Evolutionary conservation across 2,797 vertebrate genomes (phyloP).

Genomic region (Nasua narica): DNA sequence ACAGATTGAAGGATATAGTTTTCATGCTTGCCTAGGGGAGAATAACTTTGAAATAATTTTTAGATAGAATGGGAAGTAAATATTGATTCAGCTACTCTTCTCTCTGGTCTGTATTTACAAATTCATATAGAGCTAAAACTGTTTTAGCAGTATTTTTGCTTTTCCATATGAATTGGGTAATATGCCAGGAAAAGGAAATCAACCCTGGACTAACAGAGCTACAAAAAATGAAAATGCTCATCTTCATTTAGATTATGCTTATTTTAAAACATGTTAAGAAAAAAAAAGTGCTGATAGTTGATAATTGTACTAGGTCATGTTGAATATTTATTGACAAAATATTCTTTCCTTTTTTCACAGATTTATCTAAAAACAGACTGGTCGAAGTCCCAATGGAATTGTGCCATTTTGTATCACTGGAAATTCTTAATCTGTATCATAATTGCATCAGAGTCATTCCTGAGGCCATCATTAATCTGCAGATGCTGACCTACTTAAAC

Average conservation of each 20-base stretch:
- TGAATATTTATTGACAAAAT: conserved; percentile 10
- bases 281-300: background rate
- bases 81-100: background rate
- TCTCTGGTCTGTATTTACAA: background rate
- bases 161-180: background rate
- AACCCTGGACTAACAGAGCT: background rate
- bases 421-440: conserved; percentile 94
- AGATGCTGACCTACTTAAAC: conserved; percentile 93
- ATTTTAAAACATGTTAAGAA: background rate
- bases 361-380: conserved; percentile 95
- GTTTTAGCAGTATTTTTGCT: background rate
- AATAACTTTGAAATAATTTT: background rate
- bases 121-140: background rate
- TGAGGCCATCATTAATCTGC: conserved; percentile 90
- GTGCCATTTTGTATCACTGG: conserved; percentile 93
- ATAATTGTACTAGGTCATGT: background rate
- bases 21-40: background rate
- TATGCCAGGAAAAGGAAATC: background rate
- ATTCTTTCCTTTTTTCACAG: conserved; percentile 80
- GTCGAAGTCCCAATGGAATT: conserved; percentile 91
- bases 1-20: background rate
- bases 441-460: conserved; percentile 96
- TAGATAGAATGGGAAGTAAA: background rate
- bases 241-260: background rate
- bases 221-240: background rate